phyloP scores from a whole-genome alignment of 2,113 vertebrate genomes.

The Scomber colias region DNA sequence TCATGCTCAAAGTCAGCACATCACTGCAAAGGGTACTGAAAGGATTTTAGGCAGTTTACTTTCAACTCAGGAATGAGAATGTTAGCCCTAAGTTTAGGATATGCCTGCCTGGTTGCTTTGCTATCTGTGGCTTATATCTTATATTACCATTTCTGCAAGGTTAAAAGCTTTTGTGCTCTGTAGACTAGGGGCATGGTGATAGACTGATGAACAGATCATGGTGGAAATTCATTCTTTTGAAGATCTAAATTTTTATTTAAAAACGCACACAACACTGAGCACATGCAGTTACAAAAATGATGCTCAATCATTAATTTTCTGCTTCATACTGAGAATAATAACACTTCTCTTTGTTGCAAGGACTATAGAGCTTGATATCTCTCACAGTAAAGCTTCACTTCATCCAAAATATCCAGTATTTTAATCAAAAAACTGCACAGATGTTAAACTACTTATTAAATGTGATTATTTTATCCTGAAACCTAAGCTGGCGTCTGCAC shows the following conservation, averaged over 20 bases:
- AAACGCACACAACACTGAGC: constrained; percentile 14
- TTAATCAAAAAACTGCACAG: constrained; percentile 4
- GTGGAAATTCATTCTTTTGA: constrained; percentile 6
- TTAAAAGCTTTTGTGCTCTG: constrained; percentile 48
- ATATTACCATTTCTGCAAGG: constrained; percentile 54
- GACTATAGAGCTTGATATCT: background rate
- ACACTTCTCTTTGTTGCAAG: background rate
- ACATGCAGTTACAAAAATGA: background rate
- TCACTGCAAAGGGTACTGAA: constrained; percentile 56
- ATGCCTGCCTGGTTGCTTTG: constrained; percentile 34
- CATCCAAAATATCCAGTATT: background rate
- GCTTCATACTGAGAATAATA: background rate
- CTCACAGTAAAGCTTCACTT: background rate
- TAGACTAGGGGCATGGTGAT: background rate
- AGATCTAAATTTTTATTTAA: too few relatives aligned
- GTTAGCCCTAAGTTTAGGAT: constrained; percentile 56
- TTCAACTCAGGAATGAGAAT: constrained; percentile 57
- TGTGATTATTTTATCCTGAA: too few relatives aligned
- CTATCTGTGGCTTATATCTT: constrained; percentile 47
- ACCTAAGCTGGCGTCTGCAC: too few relatives aligned
- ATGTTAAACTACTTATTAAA: background rate
- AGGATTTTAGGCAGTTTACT: constrained; percentile 69
- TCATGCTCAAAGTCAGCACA: constrained; percentile 73
- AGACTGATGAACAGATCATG: constrained; percentile 8
- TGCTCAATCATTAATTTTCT: background rate